These are phyloP conservation scores for Anhinga anhinga DNA, from an alignment of 2,113 vertebrate genomes.

Conservation along the genomic window DNA sequence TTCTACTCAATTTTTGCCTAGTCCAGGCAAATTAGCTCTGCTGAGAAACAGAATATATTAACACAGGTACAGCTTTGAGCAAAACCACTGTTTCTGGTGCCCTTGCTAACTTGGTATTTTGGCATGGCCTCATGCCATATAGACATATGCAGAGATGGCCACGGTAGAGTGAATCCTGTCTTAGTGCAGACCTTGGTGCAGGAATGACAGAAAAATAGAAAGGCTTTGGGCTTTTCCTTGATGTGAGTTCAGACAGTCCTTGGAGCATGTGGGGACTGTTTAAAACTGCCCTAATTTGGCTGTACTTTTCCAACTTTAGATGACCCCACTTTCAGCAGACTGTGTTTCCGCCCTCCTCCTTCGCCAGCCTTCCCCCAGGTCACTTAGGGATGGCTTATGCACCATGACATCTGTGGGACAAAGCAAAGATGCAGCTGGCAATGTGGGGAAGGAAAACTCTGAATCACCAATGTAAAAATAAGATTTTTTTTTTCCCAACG, in stretches of 20 bases:
- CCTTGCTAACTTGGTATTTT: not conserved
- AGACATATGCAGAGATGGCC: fast-evolving
- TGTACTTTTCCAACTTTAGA: not conserved
- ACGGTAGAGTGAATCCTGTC: not conserved
- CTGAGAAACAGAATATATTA: not conserved
- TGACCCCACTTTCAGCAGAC: not conserved
- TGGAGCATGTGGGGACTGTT: not conserved
- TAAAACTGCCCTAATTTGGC: not conserved
- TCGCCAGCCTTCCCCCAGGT: not conserved
- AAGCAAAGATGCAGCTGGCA: not conserved
- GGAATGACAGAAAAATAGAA: not conserved
- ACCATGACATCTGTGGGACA: not conserved
- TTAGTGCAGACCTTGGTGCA: not conserved
- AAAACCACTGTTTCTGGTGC: not conserved
- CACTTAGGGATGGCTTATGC: not conserved
- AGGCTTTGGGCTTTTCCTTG: not conserved
- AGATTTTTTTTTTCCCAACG: fast-evolving
- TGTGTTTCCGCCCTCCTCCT: not conserved
- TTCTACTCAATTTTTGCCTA: not conserved
- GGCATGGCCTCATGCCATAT: not conserved
- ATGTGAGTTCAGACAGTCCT: not conserved
- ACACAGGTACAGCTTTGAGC: not conserved
- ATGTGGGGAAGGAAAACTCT: not conserved
- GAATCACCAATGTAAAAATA: not conserved
- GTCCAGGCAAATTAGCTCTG: not conserved